These are phyloP conservation scores for Helleia helle DNA, from an alignment of 2,888 invertebrate genomes.

Conservation along the genomic window DNA sequence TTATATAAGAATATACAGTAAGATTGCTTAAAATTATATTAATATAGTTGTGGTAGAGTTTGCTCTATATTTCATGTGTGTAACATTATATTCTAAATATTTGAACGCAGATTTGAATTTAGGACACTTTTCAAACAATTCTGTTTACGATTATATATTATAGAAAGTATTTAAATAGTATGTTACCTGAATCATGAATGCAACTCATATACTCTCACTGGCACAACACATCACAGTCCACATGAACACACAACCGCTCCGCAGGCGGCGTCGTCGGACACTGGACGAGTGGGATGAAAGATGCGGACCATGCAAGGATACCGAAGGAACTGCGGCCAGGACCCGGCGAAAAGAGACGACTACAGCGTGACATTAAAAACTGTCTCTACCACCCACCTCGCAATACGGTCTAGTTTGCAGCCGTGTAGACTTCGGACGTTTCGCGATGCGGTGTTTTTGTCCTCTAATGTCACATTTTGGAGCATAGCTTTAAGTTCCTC, in stretches of 20 bases:
- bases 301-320: slow-evolving; percentile 69
- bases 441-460: no score
- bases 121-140: no score
- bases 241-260: slow-evolving; percentile 60
- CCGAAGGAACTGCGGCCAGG: slow-evolving; percentile 69
- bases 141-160: no score
- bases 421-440: no score
- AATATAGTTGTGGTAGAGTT: no score
- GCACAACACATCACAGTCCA: slow-evolving; percentile 59
- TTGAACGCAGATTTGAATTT: no score
- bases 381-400: no score
- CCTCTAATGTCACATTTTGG: slow-evolving; percentile 66
- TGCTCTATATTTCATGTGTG: no score
- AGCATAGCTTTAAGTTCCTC: slow-evolving; percentile 50
- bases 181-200: slow-evolving; percentile 70
- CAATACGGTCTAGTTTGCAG: no score
- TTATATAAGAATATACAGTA: no score
- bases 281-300: slow-evolving; percentile 71
- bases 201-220: slow-evolving; percentile 35
- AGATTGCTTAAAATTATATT: no score
- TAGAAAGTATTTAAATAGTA: slow-evolving; percentile 22
- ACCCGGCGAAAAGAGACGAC: slow-evolving; percentile 73
- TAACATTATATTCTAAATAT: no score
- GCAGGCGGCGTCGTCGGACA: slow-evolving; percentile 64
- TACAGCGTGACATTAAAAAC: slow-evolving; percentile 72